Conservation (phyloP, 2,888 invertebrate genomes). For the Idaea straminata region DNA sequence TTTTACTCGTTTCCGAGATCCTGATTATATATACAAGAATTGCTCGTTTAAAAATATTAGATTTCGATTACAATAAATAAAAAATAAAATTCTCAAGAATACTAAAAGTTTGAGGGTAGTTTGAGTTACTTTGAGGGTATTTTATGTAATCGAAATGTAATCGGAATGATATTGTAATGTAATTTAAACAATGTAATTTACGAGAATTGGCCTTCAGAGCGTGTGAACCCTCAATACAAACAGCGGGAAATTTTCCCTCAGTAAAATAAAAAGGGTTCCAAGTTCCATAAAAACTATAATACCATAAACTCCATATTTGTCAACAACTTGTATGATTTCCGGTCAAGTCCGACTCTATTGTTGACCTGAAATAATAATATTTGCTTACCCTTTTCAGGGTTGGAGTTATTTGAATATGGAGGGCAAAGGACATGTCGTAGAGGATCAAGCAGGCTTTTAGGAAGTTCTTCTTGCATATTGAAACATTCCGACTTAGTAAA, state of each 20-base stretch:
- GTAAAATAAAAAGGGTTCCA: neutral
- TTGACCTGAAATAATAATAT: conserved; percentile 4
- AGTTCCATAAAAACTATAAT: neutral
- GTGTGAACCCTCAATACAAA: too few relatives aligned
- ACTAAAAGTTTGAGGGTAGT: too few relatives aligned
- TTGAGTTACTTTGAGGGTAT: too few relatives aligned
- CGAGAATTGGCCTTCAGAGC: too few relatives aligned
- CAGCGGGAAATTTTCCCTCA: neutral
- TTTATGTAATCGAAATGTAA: too few relatives aligned
- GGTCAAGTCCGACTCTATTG: neutral
- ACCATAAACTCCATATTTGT: neutral
- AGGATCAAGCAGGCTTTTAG: neutral
- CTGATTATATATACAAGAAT: too few relatives aligned
- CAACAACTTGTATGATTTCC: neutral
- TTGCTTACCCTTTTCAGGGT: conserved; percentile 1
- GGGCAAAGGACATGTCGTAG: neutral
- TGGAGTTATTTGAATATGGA: neutral
- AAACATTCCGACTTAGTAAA: neutral
- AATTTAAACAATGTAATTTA: too few relatives aligned
- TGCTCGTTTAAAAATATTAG: too few relatives aligned
- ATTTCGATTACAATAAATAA: too few relatives aligned
- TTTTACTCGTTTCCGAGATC: too few relatives aligned
- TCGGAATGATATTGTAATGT: too few relatives aligned
- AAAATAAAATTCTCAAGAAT: too few relatives aligned
- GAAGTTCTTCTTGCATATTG: neutral